Base-by-base conservation (phyloP, 2,888 invertebrate genomes). In the Salticus scenicus region DNA sequence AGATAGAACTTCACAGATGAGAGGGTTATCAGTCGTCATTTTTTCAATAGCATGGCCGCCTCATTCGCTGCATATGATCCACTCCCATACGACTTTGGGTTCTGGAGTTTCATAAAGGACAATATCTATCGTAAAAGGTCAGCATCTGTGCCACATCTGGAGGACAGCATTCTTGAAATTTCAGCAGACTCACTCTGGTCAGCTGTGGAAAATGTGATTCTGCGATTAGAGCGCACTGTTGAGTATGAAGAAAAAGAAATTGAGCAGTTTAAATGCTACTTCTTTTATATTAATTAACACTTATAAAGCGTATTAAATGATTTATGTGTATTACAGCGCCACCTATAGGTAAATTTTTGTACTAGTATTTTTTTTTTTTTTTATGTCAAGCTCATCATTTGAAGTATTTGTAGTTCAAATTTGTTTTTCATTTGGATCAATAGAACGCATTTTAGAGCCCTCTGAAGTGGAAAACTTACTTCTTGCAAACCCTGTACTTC, bases 101-200 rank as follows among this genome's bases (percentile, higher is more conserved):
- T 73, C 7, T 37, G 63, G 28, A 37, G 41, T 33, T 41, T 74
- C 37, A 17, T 63, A 0, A n/a, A 74, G n/a, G 17, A 28, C 41
- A 63, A 63, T 28, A 41, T 37, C 27, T 24, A 14, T 17, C 0
- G n/a, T 37, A 10, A 41, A 30, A 30, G 20, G 7, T 20, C 51
- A 14, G 20, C 51, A 30, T 51, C 51, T 51, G 8, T 57, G 31
- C 24, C 24, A 31, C 24, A 20, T 51, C 8, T 57, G 31, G 57
- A 57, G 37, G n/a, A 31, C 20, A 33, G 24, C 27, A 74, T 74
- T 74, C 41, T 42, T 17, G 42, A 66, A 30, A 75, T 75, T 66
- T 24, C 37, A 4, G 17, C 17, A 66, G 66, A 75, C n/a, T 42
- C 20, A 64, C 33, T 64, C 66, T 14, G 12, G 0, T 37, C 28